Evolutionary conservation across 2,888 invertebrate genomes (phyloP).

Genomic region (Aspidapion aeneum): DNA sequence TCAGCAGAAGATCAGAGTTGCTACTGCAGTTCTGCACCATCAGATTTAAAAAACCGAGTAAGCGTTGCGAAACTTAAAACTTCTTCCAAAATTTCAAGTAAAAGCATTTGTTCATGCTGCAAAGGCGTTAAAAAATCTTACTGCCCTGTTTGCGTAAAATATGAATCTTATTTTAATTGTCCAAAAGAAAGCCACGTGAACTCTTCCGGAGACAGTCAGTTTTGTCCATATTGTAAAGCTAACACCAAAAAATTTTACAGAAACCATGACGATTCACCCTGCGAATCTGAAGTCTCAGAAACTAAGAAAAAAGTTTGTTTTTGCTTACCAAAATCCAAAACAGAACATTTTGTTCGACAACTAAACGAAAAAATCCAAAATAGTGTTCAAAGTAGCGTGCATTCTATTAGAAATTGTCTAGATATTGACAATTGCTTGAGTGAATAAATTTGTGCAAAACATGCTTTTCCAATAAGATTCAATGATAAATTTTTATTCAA

Average conservation of each 20-base stretch:
- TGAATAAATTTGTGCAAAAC: too few species aligned
- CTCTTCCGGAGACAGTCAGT: not conserved
- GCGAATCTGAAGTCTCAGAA: conserved; percentile 18
- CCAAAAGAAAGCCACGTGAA: not conserved
- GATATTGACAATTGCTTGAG: not conserved
- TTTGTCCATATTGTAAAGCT: conserved; percentile 25
- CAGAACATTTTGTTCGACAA: conserved; percentile 25
- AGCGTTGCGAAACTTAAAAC: conserved; percentile 11
- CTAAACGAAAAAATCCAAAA: conserved; percentile 26
- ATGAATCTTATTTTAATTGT: conserved; percentile 26
- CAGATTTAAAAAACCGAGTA: conserved; percentile 13
- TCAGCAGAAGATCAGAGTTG: conserved; percentile 1
- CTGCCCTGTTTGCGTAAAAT: conserved; percentile 29
- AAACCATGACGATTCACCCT: conserved; percentile 18
- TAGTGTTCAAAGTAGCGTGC: not conserved
- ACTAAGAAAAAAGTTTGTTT: conserved; percentile 26
- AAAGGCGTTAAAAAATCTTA: conserved; percentile 14
- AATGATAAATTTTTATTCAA: too few species aligned
- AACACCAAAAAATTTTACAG: conserved; percentile 12
- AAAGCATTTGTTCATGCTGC: conserved; percentile 8
- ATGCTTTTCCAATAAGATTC: too few species aligned
- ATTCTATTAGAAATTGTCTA: not conserved
- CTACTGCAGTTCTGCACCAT: conserved; percentile 17
- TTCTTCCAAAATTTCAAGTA: conserved; percentile 3
- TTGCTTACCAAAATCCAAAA: conserved; percentile 24